Conservation (phyloP, 2,888 invertebrate species). For the Eurytoma californica region DNA sequence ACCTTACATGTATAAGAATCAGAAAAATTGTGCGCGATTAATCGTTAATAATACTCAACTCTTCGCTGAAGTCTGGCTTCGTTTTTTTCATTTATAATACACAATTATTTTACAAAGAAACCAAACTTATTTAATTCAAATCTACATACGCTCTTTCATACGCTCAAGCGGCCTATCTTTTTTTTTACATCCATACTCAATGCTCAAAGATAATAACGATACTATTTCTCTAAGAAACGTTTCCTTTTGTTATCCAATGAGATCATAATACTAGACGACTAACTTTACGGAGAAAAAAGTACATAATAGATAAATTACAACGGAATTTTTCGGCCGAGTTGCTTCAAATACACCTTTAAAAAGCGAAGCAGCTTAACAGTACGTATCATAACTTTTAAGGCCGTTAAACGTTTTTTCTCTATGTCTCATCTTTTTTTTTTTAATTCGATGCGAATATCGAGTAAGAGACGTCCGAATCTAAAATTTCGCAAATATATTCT, state of each 20-base stretch:
- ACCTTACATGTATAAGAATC: slow-evolving; percentile 26
- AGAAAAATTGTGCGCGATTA: slow-evolving; percentile 53
- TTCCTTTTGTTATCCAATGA: slow-evolving; percentile 62
- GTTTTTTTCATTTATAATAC: slow-evolving; percentile 46
- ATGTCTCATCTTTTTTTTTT: slow-evolving; percentile 14
- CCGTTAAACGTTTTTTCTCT: slow-evolving; percentile 44
- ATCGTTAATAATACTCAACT: slow-evolving; percentile 55
- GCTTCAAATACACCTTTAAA: slow-evolving; percentile 46
- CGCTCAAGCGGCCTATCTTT: slow-evolving; percentile 57
- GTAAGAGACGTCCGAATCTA: not conserved
- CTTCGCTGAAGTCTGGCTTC: slow-evolving; percentile 50
- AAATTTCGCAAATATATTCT: slow-evolving; percentile 43
- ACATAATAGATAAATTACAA: slow-evolving; percentile 55
- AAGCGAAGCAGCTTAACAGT: slow-evolving; percentile 48
- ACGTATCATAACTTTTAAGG: slow-evolving; percentile 46
- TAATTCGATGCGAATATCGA: slow-evolving; percentile 20
- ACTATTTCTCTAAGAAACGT: slow-evolving; percentile 60
- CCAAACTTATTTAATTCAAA: slow-evolving; percentile 49
- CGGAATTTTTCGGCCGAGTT: slow-evolving; percentile 45
- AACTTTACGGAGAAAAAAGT: slow-evolving; percentile 58
- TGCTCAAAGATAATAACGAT: slow-evolving; percentile 57
- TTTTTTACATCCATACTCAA: slow-evolving; percentile 61
- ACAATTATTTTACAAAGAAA: slow-evolving; percentile 55
- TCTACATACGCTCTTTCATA: slow-evolving; percentile 48
- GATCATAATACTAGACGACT: slow-evolving; percentile 68